Evolutionary conservation across 2,113 vertebrate species (phyloP), one percentile per base, ranked within the genome.

Genomic region (Antigone vipio): DNA sequence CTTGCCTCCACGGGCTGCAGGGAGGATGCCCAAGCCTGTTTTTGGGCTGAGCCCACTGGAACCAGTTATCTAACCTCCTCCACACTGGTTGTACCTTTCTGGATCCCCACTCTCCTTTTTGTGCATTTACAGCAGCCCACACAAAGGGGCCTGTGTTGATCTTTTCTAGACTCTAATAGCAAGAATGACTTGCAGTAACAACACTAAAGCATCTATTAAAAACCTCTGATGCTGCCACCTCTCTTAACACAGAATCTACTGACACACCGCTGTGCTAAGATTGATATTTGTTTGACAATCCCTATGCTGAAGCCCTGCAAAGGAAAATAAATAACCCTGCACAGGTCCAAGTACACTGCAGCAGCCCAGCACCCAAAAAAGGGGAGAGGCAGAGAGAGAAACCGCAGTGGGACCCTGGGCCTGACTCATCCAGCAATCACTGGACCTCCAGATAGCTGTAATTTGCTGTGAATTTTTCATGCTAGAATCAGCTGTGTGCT

Each of bases 391-490:
- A 12, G 47, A 42, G n/a, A 40, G 20, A 60, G 63, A 40, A 85
- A 40, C 15, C 15, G 0, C n/a, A 3, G 32, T 0, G 16, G 56
- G 88, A 49, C 5, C 62, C 26, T 0, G 29, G 6, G 38, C 47
- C 32, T 6, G 75, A 85, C 40, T 88, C 87, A 79, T 32, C 45
- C 1, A 0, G 76, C 29, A 38, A 60, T 67, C 87, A 58, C 45
- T 5, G 7, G 63, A 30, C 38, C 64, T 15, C n/a, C 1, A 5
- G 40, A 16, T 5, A 59, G 63, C 92, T 81, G 72, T 6, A 10
- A 53, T 44, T 71, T 2, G 34, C 82, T 6, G 72, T 81, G 96
- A 93, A 94, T 95, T 88, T 75, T 92, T 92, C 93, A 85, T 96
- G 93, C 85, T 29, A 45, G 52, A 44, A 80, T 91, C 74, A 89